Evolutionary conservation across 64 coral and sea anemone genomes (phyloP).

Genomic region (Montipora efflorescens): DNA sequence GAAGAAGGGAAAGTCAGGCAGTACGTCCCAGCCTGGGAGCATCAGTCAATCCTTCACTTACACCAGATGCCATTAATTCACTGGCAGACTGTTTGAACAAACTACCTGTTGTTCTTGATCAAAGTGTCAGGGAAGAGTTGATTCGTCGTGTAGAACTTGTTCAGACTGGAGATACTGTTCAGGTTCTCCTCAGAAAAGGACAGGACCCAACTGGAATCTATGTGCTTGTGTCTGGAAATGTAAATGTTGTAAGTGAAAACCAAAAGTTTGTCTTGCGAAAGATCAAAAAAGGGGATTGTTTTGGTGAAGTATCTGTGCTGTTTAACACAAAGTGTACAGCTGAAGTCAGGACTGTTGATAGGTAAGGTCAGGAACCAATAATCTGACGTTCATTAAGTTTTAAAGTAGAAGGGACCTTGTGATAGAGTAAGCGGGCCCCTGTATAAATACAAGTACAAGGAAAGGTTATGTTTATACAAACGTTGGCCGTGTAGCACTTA

Average conservation of each 20-base stretch:
- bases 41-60: slow-evolving; percentile 48
- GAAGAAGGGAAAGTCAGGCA: slow-evolving; percentile 13
- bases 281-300: slow-evolving; percentile 68
- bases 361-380: slow-evolving; percentile 8
- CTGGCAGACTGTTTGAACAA: slow-evolving; percentile 65
- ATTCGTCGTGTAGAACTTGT: slow-evolving; percentile 38
- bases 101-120: slow-evolving; percentile 33
- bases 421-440: no score
- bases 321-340: slow-evolving; percentile 84
- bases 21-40: slow-evolving; percentile 14
- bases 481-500: no score
- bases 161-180: slow-evolving; percentile 33
- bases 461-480: no score
- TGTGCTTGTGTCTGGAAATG: slow-evolving; percentile 73
- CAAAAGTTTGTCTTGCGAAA: slow-evolving; percentile 71
- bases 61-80: slow-evolving; percentile 48
- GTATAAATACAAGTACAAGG: no score
- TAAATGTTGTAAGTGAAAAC: slow-evolving; percentile 61
- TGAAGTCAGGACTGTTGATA: slow-evolving; percentile 61
- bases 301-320: slow-evolving; percentile 85
- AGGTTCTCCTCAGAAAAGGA: slow-evolving; percentile 64
- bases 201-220: slow-evolving; percentile 68
- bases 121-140: slow-evolving; percentile 46
- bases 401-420: no score
- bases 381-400: no score